Evolutionary conservation across 2,797 vertebrate species (phyloP).

Genomic region (Bufotes viridis): DNA sequence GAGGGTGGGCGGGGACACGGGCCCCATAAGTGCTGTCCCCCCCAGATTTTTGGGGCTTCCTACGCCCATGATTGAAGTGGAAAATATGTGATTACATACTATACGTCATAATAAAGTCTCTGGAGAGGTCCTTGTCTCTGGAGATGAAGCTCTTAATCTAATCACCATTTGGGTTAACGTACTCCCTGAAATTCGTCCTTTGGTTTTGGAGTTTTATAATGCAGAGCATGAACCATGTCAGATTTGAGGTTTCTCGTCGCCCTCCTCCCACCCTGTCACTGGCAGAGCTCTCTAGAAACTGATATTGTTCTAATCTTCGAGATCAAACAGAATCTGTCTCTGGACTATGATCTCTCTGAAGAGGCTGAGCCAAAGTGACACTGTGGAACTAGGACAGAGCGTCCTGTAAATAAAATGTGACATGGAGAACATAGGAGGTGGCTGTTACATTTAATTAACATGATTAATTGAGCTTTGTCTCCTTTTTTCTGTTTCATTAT

Average conservation of each 20-base stretch:
- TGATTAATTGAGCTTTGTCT: slow-evolving; percentile 67
- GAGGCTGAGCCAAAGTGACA: slow-evolving; percentile 54
- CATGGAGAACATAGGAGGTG: slow-evolving; percentile 62
- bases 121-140: slow-evolving; percentile 11
- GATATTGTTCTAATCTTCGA: neutral
- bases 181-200: slow-evolving; percentile 2
- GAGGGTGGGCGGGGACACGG: no score
- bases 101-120: neutral
- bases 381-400: slow-evolving; percentile 54
- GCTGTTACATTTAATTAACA: slow-evolving; percentile 60
- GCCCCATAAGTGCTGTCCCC: no score
- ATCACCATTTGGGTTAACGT: slow-evolving; percentile 22
- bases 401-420: slow-evolving; percentile 63
- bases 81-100: neutral
- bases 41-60: no score
- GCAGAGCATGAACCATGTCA: slow-evolving; percentile 30
- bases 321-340: slow-evolving; percentile 48
- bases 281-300: slow-evolving; percentile 6
- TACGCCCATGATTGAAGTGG: no score
- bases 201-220: neutral
- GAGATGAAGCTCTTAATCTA: slow-evolving; percentile 14
- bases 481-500: slow-evolving; percentile 60
- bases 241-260: slow-evolving; percentile 18
- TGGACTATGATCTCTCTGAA: slow-evolving; percentile 44
- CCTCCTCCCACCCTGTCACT: slow-evolving; percentile 17